phyloP scores from a whole-genome alignment of 2,888 invertebrate species.

The Lottia gigantea region DNA sequence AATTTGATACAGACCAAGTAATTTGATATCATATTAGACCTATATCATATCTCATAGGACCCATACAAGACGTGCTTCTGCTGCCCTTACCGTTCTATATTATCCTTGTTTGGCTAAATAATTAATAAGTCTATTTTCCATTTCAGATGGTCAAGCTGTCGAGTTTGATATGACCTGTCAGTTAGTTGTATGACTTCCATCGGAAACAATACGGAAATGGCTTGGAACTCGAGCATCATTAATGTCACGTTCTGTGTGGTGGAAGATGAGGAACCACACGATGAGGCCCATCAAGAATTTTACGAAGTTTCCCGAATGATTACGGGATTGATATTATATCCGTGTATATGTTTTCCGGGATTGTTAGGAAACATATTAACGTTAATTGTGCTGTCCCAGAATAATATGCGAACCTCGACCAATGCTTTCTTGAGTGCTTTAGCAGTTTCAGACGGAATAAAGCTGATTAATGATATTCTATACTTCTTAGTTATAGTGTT shows the following conservation, averaged over 20 bases:
- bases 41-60: too few species aligned
- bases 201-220: background rate
- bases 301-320: constrained; percentile 47
- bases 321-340: constrained; percentile 58
- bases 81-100: too few species aligned
- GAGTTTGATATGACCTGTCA: too few species aligned
- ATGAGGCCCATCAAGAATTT: constrained; percentile 39
- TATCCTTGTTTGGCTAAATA: too few species aligned
- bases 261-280: background rate
- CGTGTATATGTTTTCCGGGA: constrained; percentile 54
- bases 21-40: too few species aligned
- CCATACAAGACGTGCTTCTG: too few species aligned
- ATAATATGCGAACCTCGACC: constrained; percentile 58
- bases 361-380: constrained; percentile 56
- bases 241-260: background rate
- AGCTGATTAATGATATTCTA: constrained; percentile 57
- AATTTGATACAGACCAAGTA: too few species aligned
- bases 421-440: constrained; percentile 57
- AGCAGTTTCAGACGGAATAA: constrained; percentile 58
- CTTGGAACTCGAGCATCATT: background rate
- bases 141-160: too few species aligned
- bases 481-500: constrained; percentile 57
- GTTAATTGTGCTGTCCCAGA: constrained; percentile 52
- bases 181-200: background rate
- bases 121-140: too few species aligned